A percentile compares a stretch with the other conserved stretches of the same genome.
Evolutionary conservation across 2,113 vertebrate genomes (phyloP).

Genomic region (Takifugu bimaculatus): DNA sequence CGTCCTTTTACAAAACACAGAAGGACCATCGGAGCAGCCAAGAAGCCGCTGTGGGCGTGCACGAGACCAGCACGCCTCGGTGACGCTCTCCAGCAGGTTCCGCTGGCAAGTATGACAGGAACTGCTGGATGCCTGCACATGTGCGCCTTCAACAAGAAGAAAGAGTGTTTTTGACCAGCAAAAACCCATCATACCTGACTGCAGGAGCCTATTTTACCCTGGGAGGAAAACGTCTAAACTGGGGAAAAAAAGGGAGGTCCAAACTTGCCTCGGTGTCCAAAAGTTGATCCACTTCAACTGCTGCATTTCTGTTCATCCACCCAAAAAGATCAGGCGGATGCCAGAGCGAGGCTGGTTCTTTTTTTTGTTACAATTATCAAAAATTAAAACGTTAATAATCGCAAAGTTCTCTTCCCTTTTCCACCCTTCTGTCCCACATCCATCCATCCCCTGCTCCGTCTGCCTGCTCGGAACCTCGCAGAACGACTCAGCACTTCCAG

Average conservation of each 20-base stretch:
- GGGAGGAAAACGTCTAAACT: not conserved
- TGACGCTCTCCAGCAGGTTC: not conserved
- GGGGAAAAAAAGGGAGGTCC: not conserved
- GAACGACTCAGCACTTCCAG: conserved; percentile 69
- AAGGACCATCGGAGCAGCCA: no score
- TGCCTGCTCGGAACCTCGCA: conserved; percentile 51
- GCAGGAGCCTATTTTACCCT: no score
- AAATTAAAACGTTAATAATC: no score
- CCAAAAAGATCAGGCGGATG: no score
- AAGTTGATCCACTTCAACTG: no score
- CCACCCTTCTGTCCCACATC: conserved; percentile 8
- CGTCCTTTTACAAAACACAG: not conserved
- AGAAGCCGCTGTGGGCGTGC: no score
- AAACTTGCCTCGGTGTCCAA: conserved; percentile 38
- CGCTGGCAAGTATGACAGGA: conserved; percentile 47
- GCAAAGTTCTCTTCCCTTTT: not conserved
- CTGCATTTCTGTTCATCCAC: no score
- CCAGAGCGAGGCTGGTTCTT: no score
- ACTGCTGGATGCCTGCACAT: conserved; percentile 7
- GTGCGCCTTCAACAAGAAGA: no score
- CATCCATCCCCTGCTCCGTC: conserved; percentile 17
- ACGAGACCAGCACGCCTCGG: not conserved
- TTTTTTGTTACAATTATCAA: no score
- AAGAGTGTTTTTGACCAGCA: no score
- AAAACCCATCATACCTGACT: no score